Evolutionary conservation across 2,888 invertebrate species (phyloP).

Genomic region (Drosophila stalkeri): DNA sequence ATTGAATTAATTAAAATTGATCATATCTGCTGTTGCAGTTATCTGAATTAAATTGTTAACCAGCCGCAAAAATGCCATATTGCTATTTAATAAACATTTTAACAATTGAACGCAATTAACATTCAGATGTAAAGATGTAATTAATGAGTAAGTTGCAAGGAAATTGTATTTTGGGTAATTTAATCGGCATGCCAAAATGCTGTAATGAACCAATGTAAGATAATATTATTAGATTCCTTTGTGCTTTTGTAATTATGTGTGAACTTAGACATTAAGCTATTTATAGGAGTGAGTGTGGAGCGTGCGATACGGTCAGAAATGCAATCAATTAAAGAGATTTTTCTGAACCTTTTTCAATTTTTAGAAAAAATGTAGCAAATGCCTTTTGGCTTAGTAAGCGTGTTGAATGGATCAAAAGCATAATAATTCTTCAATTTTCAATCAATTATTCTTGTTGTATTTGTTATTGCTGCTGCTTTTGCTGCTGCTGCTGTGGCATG

Average conservation of each 20-base stretch:
- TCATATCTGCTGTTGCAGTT: not conserved
- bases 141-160: not conserved
- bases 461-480: not conserved
- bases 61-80: not conserved
- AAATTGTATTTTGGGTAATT: not conserved
- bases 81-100: slow-evolving; percentile 11
- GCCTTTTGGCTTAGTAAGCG: not conserved
- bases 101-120: not conserved
- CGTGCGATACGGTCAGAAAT: not conserved
- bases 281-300: not conserved
- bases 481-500: slow-evolving; percentile 5
- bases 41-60: not conserved
- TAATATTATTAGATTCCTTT: slow-evolving; percentile 1
- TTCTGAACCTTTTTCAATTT: slow-evolving; percentile 4
- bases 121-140: slow-evolving; percentile 16
- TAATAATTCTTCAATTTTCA: slow-evolving; percentile 47
- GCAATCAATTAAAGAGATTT: slow-evolving; percentile 1
- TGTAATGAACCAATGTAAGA: not conserved
- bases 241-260: not conserved
- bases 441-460: slow-evolving; percentile 31
- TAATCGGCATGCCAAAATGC: not conserved
- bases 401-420: slow-evolving; percentile 45
- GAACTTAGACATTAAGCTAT: not conserved
- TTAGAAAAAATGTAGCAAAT: slow-evolving; percentile 5
- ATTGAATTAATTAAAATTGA: not conserved